Conservation (phyloP, 2,888 invertebrate genomes). For the Hirtodrosophila cameraria region DNA sequence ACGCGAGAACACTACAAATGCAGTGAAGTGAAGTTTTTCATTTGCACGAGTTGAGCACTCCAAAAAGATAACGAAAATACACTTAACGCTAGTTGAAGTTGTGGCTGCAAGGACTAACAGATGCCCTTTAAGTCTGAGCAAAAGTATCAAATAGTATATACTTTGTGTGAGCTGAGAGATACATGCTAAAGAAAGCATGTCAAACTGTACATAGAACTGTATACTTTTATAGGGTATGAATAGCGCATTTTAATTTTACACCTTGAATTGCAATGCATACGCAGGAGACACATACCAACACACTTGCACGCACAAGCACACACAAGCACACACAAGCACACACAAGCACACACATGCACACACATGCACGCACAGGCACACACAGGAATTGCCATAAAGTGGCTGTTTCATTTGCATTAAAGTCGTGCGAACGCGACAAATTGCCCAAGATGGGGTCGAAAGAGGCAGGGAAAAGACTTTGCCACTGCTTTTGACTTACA, state of each 20-base stretch:
- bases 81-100: background rate
- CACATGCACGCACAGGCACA: no score
- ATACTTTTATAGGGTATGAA: constrained; percentile 27
- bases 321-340: background rate
- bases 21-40: constrained; percentile 56
- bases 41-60: constrained; percentile 39
- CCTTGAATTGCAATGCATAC: constrained; percentile 49
- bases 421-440: constrained; percentile 75
- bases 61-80: constrained; percentile 30
- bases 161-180: no score
- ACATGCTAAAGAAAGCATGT: no score
- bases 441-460: constrained; percentile 52
- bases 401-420: constrained; percentile 74
- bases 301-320: constrained; percentile 10
- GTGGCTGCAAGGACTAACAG: background rate
- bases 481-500: constrained; percentile 33
- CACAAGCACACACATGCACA: background rate
- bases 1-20: constrained; percentile 46
- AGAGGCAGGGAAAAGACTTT: constrained; percentile 1
- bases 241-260: constrained; percentile 67
- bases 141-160: no score
- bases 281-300: constrained; percentile 30
- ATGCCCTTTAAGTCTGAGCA: background rate
- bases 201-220: no score
- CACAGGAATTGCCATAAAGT: constrained; percentile 57